Percentiles rank a stretch among this genome's conserved stretches.
Conservation (phyloP, 2,888 invertebrate genomes). For the Griposia aprilina region DNA sequence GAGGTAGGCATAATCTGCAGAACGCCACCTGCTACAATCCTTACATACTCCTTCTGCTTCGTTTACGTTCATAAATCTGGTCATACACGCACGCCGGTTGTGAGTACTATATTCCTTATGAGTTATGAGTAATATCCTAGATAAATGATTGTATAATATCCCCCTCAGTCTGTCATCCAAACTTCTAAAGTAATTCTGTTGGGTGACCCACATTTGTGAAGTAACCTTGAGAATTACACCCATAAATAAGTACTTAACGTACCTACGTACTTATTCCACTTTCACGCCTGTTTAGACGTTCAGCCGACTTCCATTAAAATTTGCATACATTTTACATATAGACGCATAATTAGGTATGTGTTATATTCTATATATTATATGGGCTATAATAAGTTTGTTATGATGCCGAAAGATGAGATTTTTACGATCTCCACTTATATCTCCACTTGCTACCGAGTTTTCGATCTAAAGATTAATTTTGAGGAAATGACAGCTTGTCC, state of each 20-base stretch:
- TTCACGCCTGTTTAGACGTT: slow-evolving; percentile 13
- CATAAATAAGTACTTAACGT: not conserved
- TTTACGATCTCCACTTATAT: not conserved
- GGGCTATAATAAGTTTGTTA: not conserved
- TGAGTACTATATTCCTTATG: not conserved
- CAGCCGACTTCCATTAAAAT: slow-evolving; percentile 47
- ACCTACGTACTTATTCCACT: slow-evolving; percentile 17
- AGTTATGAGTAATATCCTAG: not conserved
- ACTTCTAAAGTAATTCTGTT: not conserved
- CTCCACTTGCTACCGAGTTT: not conserved
- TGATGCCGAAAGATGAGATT: not conserved
- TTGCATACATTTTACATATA: slow-evolving; percentile 41
- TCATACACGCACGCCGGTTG: not conserved
- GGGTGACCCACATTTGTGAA: slow-evolving; percentile 11
- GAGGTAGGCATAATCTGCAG: not conserved
- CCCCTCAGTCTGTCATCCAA: not conserved
- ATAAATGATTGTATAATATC: not conserved
- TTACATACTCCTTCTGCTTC: no score
- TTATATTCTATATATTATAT: slow-evolving; percentile 1
- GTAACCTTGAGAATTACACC: slow-evolving; percentile 13
- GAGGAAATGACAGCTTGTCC: not conserved
- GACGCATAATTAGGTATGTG: not conserved
- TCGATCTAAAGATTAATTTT: slow-evolving; percentile 1
- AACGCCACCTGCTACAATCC: no score
- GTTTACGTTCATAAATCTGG: no score